Base-by-base conservation (phyloP, 2,797 vertebrate genomes). In the Antennarius maculatus region DNA sequence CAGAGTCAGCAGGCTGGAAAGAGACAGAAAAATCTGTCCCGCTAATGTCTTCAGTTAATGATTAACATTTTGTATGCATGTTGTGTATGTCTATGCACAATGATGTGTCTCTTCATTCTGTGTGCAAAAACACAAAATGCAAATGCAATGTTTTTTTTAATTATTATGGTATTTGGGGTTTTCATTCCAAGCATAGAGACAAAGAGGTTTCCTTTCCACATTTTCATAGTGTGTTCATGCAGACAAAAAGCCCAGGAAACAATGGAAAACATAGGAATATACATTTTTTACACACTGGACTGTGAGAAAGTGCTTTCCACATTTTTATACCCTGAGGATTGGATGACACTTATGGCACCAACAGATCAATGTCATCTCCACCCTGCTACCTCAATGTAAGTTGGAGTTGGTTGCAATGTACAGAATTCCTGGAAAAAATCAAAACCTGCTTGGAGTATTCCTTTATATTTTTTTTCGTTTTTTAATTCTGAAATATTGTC, bases 371-470 rank as follows among this genome's bases (percentile, higher is more conserved):
- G 66, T 66, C 73, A 54, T 81, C 66, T 18, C 66, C 39, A 4
- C 67, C 75, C 73, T n/a, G 69, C 69, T 71, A 67, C 69, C 59
- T 54, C 59, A 66, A 69, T 79, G 42, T 45, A 63, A 46, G 39
- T 52, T 54, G 52, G 51, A 65, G 57, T 58, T 45, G n/a, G 60
- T 45, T 54, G 47, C 37, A 55, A 39, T 12, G 17, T 48, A 69
- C 61, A 61, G 65, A 69, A 53, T 23, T 31, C 49, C 46, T 29
- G 9, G 14, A 0, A 34, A 52, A 28, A 17, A 16, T 73, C 71
- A 70, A 6, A 63, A 43, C 66, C 55, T 23, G 52, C 61, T 68
- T 66, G 8, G 48, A 69, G 72, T 54, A 31, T 61, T 43, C 54
- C 51, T 46, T 42, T 13, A n/a, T 16, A 45, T 67, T 46, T 48